These are phyloP conservation scores for Enteromius trimaculatus DNA, from an alignment of 2,797 vertebrate genomes.

Conservation along the genomic window DNA sequence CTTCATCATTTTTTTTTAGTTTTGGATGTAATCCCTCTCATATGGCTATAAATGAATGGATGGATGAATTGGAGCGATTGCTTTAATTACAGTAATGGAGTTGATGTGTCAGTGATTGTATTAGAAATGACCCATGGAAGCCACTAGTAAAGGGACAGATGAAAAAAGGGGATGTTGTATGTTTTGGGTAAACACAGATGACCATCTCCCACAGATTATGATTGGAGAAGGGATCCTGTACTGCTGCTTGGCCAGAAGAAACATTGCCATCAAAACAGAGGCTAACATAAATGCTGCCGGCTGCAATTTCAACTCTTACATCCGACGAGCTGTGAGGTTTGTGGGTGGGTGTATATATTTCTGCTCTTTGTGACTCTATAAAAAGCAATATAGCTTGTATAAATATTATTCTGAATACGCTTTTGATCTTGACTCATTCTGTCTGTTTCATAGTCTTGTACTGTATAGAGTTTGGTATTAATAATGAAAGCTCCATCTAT, in stretches of 20 bases:
- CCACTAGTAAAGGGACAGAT: background rate
- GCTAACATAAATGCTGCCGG: conserved; percentile 97
- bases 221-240: conserved; percentile 96
- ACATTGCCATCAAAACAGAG: conserved; percentile 81
- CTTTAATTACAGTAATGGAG: conserved; percentile 29
- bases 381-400: background rate
- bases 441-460: conserved; percentile 17
- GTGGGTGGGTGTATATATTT: conserved; percentile 79
- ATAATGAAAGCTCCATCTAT: conserved; percentile 26
- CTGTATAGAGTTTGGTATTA: conserved; percentile 7
- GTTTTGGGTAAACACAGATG: conserved; percentile 36
- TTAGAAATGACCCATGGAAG: conserved; percentile 30
- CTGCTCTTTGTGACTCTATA: conserved; percentile 5
- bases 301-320: conserved; percentile 99
- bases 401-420: conserved; percentile 9
- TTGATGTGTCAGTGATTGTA: conserved; percentile 28
- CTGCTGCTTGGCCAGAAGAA: conserved; percentile 91
- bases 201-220: conserved; percentile 86
- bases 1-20: background rate
- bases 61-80: conserved; percentile 16
- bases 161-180: background rate
- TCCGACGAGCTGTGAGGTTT: conserved; percentile 94
- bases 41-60: conserved; percentile 13
- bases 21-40: conserved; percentile 24
- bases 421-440: background rate